phyloP scores from a whole-genome alignment of 2,113 vertebrate species.

The Ailurus styani region DNA sequence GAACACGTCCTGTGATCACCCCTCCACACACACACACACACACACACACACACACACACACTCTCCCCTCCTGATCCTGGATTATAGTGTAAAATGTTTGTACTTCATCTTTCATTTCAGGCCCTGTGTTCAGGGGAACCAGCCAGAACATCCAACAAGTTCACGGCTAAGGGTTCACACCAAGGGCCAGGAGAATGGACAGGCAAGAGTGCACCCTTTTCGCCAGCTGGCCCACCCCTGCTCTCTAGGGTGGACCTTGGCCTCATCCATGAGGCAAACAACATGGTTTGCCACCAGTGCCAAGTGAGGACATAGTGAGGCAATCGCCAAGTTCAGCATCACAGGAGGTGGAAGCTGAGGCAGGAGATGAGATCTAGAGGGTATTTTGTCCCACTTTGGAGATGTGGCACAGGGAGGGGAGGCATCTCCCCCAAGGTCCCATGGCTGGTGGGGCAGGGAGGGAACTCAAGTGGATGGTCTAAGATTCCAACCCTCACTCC shows the following conservation, averaged over 20 bases:
- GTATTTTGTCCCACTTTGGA: background rate
- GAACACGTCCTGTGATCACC: accelerated
- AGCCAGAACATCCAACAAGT: background rate
- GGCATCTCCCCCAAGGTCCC: background rate
- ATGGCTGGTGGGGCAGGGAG: background rate
- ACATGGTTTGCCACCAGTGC: accelerated
- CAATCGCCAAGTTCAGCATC: background rate
- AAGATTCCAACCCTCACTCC: no score
- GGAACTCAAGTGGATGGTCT: background rate
- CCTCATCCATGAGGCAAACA: background rate
- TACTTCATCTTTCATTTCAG: background rate
- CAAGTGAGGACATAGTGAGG: accelerated
- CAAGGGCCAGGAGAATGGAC: background rate
- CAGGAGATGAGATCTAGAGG: accelerated
- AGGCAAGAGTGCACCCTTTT: background rate
- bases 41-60: background rate
- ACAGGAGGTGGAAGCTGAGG: no score
- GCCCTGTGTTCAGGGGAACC: background rate
- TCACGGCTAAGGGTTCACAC: background rate
- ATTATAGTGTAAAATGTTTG: background rate
- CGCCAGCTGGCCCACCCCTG: background rate
- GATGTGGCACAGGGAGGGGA: accelerated
- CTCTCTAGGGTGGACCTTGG: background rate
- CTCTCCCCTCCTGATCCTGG: background rate
- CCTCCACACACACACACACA: no score